Conservation (phyloP, 1,140 invertebrate genomes). For the Stenopsyche tienmushanensis region DNA sequence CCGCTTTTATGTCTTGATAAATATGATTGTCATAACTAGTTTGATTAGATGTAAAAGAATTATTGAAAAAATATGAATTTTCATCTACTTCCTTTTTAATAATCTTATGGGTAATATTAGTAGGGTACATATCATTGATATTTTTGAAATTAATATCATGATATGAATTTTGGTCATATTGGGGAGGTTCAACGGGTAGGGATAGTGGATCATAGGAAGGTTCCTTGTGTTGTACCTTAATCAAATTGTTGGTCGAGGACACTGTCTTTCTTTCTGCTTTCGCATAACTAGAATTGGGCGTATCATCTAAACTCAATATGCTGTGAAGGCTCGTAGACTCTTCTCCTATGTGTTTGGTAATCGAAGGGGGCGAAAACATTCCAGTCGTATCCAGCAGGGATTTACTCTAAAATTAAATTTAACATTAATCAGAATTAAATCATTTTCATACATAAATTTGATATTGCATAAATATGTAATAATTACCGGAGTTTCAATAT, state of each 20-base stretch:
- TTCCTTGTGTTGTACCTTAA: slow-evolving; percentile 58
- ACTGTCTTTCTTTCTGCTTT: slow-evolving; percentile 12
- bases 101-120: slow-evolving; percentile 22
- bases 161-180: slow-evolving; percentile 35
- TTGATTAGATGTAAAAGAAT: neutral
- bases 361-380: slow-evolving; percentile 82
- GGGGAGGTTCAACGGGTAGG: slow-evolving; percentile 43
- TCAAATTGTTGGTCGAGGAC: slow-evolving; percentile 43
- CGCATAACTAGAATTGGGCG: slow-evolving; percentile 41
- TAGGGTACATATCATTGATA: slow-evolving; percentile 27
- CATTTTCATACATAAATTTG: neutral
- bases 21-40: neutral
- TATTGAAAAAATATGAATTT: neutral
- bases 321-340: slow-evolving; percentile 55
- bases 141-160: slow-evolving; percentile 1
- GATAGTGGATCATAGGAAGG: slow-evolving; percentile 51
- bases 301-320: slow-evolving; percentile 51
- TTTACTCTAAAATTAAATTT: slow-evolving; percentile 70
- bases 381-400: slow-evolving; percentile 77
- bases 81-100: slow-evolving; percentile 3
- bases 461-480: slow-evolving; percentile 35
- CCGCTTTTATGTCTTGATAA: neutral
- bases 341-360: slow-evolving; percentile 61
- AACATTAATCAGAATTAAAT: neutral
- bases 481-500: slow-evolving; percentile 78